These are phyloP conservation scores for Cenopis cana DNA, from an alignment of 2,888 invertebrate genomes.

Conservation along the genomic window DNA sequence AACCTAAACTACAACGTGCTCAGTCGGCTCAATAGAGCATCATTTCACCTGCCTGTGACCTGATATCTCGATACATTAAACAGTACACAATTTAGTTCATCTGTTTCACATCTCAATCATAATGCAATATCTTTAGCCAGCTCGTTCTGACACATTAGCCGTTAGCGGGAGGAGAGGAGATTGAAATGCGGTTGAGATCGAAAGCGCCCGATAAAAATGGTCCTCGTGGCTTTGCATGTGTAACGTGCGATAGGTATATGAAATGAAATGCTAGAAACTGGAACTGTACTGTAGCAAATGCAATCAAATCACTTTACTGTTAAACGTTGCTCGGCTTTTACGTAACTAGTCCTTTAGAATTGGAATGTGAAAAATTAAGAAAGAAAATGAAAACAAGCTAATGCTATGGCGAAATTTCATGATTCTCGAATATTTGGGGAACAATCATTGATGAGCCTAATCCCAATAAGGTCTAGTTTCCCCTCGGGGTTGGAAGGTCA, in stretches of 20 bases:
- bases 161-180: neutral
- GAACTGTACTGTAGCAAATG: neutral
- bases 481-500: too few relatives aligned
- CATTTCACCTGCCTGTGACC: conserved; percentile 10
- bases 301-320: conserved; percentile 1
- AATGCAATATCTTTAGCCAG: neutral
- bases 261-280: neutral
- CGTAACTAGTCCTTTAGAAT: neutral
- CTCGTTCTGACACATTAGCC: neutral
- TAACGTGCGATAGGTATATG: neutral
- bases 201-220: neutral
- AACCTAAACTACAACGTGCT: neutral
- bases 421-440: too few relatives aligned
- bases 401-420: too few relatives aligned
- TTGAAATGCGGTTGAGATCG: neutral
- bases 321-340: neutral
- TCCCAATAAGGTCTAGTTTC: too few relatives aligned
- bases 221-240: neutral
- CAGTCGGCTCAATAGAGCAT: neutral
- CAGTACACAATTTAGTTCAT: neutral
- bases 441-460: too few relatives aligned
- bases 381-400: too few relatives aligned
- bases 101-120: neutral
- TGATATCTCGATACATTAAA: neutral
- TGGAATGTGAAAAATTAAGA: neutral